phyloP scores from a whole-genome alignment of 2,113 vertebrate genomes.

The Nycticorax nycticorax region DNA sequence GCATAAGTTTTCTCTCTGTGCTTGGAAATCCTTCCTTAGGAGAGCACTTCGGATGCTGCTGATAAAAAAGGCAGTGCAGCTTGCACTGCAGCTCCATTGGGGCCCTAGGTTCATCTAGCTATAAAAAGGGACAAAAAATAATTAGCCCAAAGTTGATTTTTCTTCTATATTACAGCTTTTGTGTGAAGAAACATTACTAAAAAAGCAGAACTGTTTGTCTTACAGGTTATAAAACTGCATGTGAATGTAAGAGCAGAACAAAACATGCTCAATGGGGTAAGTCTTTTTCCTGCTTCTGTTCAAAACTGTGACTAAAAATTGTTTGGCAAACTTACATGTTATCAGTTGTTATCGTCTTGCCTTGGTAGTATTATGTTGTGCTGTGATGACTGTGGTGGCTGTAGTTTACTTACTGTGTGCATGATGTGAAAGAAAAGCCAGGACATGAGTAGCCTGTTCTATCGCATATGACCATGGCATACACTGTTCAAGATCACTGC shows the following conservation, averaged over 20 bases:
- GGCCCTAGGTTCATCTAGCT: not conserved
- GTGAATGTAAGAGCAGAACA: slow-evolving; percentile 80
- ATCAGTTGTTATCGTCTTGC: not conserved
- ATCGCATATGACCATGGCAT: not conserved
- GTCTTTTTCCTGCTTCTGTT: slow-evolving; percentile 6
- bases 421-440: not conserved
- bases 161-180: not conserved
- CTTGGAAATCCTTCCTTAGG: not conserved
- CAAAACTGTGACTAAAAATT: not conserved
- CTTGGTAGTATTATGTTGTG: not conserved
- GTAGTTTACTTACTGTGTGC: not conserved
- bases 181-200: not conserved
- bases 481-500: not conserved
- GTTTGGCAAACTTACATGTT: not conserved
- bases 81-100: not conserved
- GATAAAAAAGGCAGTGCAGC: not conserved
- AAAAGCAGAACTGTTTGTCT: not conserved
- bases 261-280: slow-evolving; percentile 83
- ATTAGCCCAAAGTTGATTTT: not conserved
- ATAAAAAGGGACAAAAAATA: not conserved
- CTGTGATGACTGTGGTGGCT: not conserved
- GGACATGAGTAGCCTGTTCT: not conserved
- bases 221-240: slow-evolving; percentile 87
- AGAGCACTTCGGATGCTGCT: not conserved
- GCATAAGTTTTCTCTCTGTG: not conserved